A percentile compares a stretch with the other conserved stretches of the same genome.
Evolutionary conservation across 53 echinoderm and acorn worm genomes (phyloP).

Genomic region (Patiria pectinifera): DNA sequence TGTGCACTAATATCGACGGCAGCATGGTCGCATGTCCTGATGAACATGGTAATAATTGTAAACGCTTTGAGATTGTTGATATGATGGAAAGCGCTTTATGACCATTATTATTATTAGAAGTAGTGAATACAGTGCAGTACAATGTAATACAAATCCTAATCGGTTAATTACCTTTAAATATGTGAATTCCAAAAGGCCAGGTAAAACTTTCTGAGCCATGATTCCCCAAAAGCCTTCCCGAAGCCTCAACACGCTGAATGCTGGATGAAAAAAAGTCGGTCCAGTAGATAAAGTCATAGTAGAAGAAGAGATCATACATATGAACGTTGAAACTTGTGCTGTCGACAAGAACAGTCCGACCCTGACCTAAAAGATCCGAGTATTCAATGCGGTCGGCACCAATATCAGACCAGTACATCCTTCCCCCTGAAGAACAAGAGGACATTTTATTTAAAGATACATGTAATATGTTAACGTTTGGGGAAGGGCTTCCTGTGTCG

Average conservation of each 20-base stretch:
- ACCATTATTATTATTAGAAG: too few relatives aligned
- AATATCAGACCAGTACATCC: conserved; percentile 73
- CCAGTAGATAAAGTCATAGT: conserved; percentile 41
- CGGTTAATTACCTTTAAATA: conserved; percentile 17
- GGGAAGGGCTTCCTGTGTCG: too few relatives aligned
- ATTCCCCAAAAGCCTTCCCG: background rate
- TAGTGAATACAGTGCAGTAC: too few relatives aligned
- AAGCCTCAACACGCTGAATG: background rate
- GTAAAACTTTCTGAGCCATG: background rate
- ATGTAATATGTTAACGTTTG: background rate
- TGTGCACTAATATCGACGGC: too few relatives aligned
- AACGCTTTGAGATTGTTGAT: too few relatives aligned
- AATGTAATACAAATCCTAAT: too few relatives aligned
- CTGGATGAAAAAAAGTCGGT: conserved; percentile 39
- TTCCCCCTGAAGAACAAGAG: conserved; percentile 8
- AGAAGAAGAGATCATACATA: conserved; percentile 3
- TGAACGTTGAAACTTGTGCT: background rate
- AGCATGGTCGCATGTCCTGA: too few relatives aligned
- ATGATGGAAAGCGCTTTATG: too few relatives aligned
- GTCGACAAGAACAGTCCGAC: conserved; percentile 47
- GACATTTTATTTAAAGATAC: background rate
- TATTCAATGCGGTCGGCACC: conserved; percentile 60
- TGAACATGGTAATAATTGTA: too few relatives aligned
- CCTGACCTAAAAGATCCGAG: conserved; percentile 43
- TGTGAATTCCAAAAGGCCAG: conserved; percentile 18